Conservation (phyloP, 2,888 invertebrate genomes). For the Timema cristinae region DNA sequence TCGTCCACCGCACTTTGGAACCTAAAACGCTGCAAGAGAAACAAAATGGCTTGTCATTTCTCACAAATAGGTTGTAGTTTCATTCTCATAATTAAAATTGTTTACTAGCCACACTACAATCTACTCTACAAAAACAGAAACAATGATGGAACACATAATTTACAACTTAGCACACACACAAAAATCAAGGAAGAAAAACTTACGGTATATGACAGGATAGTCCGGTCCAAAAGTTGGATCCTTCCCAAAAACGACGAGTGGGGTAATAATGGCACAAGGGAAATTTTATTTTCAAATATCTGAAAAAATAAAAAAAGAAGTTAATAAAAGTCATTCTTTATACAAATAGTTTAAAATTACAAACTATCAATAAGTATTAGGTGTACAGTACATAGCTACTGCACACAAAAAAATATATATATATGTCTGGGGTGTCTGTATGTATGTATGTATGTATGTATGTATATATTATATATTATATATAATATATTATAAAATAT, state of each 20-base stretch:
- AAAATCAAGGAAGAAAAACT: constrained; percentile 57
- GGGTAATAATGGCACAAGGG: constrained; percentile 97
- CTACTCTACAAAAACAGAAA: neutral
- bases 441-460: no score
- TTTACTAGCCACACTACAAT: neutral
- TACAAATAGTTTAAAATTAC: neutral
- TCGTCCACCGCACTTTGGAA: constrained; percentile 73
- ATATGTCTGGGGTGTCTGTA: no score
- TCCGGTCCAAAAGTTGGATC: constrained; percentile 89
- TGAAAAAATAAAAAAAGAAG: constrained; percentile 45
- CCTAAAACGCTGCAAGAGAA: constrained; percentile 50
- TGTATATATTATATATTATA: no score
- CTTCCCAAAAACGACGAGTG: constrained; percentile 99
- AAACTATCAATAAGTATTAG: neutral
- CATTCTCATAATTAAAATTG: neutral
- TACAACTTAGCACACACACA: no score
- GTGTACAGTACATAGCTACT: neutral
- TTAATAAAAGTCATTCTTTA: constrained; percentile 8
- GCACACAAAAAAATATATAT: no score
- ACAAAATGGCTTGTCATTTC: no score
- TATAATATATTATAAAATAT: no score
- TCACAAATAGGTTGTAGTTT: no score
- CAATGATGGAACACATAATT: no score
- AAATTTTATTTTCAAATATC: constrained; percentile 88
- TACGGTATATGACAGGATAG: constrained; percentile 81